A percentile compares a stretch with the other conserved stretches of the same genome.
Evolutionary conservation across 2,113 vertebrate species (phyloP).

Genomic region (Tachysurus vachellii): DNA sequence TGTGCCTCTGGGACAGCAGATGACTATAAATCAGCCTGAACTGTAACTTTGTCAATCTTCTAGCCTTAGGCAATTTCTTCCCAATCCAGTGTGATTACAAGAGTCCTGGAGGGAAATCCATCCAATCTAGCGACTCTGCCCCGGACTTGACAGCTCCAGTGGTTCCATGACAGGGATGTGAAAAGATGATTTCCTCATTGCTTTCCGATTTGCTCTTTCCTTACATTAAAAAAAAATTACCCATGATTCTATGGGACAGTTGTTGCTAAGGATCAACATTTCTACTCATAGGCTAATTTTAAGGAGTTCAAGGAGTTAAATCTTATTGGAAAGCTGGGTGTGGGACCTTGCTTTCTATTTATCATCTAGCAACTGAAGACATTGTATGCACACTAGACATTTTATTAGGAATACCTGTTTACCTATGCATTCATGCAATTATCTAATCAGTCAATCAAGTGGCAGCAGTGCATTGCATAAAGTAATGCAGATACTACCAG

Average conservation of each 20-base stretch:
- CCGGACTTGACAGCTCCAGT: background rate
- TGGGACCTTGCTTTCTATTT: background rate
- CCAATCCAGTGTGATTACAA: slow-evolving; percentile 18
- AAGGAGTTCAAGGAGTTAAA: background rate
- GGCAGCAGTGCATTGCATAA: background rate
- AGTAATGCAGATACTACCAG: background rate
- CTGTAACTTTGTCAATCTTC: slow-evolving; percentile 21
- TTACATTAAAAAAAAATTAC: background rate
- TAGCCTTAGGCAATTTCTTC: slow-evolving; percentile 14
- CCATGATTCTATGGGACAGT: background rate
- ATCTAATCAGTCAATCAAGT: background rate
- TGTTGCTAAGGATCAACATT: background rate
- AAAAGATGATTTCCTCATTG: slow-evolving; percentile 16
- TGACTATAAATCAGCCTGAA: slow-evolving; percentile 13
- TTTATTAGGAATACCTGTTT: background rate
- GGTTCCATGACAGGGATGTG: slow-evolving; percentile 13
- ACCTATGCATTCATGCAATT: background rate
- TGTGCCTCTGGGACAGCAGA: background rate
- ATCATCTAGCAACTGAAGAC: background rate
- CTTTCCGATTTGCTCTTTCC: background rate
- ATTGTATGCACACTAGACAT: background rate
- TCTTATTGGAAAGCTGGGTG: background rate
- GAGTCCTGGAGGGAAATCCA: slow-evolving; percentile 24
- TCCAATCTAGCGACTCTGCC: slow-evolving; percentile 7
- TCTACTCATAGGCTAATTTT: background rate